A percentile compares a stretch with the other conserved stretches of the same genome.
Conservation (phyloP, 2,113 vertebrate species). For the Opisthocomus hoazin region DNA sequence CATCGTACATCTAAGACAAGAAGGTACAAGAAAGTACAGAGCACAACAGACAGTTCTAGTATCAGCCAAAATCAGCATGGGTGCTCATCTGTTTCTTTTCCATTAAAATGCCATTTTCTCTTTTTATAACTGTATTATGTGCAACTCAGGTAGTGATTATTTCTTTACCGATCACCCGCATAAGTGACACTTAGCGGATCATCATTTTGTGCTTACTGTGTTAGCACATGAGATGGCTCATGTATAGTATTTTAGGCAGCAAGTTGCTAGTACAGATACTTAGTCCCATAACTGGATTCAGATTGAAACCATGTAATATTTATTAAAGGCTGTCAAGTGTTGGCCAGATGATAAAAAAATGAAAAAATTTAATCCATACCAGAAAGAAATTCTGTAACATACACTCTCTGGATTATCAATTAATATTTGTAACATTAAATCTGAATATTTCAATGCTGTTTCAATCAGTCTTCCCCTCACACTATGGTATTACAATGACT, state of each 20-base stretch:
- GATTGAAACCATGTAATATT: neutral
- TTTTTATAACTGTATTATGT: neutral
- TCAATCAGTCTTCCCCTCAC: neutral
- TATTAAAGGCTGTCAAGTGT: neutral
- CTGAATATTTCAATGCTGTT: neutral
- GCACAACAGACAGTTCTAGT: neutral
- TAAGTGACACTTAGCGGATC: neutral
- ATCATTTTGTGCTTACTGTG: neutral
- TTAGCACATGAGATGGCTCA: neutral
- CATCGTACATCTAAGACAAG: neutral
- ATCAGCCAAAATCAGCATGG: neutral
- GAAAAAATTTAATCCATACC: rapidly evolving
- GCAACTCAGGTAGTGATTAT: rapidly evolving
- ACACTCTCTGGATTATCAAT: neutral
- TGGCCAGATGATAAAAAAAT: neutral
- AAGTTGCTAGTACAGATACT: neutral
- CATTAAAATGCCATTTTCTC: neutral
- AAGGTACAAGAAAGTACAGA: neutral
- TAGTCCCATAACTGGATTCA: neutral
- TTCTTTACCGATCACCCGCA: neutral
- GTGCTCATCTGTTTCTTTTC: neutral
- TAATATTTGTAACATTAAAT: neutral
- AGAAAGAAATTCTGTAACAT: neutral
- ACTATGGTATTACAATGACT: neutral
- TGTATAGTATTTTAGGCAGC: neutral